These are phyloP conservation scores for human DNA, from an alignment of 2,113 vertebrate species.

Conservation along the genomic window DNA sequence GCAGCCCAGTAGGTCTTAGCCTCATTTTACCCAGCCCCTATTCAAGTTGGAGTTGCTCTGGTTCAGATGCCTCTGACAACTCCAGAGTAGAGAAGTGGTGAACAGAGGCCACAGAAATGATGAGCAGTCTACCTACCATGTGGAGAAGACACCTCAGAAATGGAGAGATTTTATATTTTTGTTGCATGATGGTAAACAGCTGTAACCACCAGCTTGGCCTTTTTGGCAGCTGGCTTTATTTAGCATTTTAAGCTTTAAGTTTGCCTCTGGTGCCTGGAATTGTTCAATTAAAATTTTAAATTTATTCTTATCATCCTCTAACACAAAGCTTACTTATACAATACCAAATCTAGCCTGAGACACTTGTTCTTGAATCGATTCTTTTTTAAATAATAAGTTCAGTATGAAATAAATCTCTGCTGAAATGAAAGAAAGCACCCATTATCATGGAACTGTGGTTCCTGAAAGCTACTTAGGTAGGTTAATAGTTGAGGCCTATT, in stretches of 20 bases:
- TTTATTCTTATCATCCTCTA: conserved; percentile 44
- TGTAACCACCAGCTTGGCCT: conserved; percentile 38
- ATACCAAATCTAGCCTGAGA: conserved; percentile 42
- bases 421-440: conserved; percentile 12
- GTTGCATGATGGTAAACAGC: neutral
- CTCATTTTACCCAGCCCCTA: too few species aligned
- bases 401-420: conserved; percentile 8
- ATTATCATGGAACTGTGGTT: conserved; percentile 35
- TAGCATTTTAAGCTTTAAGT: conserved; percentile 16
- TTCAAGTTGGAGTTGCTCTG: too few species aligned
- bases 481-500: neutral
- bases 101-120: neutral
- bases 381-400: conserved; percentile 39
- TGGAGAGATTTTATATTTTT: neutral
- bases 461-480: conserved; percentile 3
- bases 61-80: too few species aligned
- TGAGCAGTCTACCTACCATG: neutral
- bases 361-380: conserved; percentile 55
- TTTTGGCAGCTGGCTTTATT: conserved; percentile 59
- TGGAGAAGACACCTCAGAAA: neutral
- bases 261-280: conserved; percentile 54
- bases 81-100: neutral
- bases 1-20: too few species aligned
- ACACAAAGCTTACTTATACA: conserved; percentile 45
- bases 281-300: conserved; percentile 64